phyloP scores from a whole-genome alignment of 2,888 invertebrate species.

The Antheraea assamensis region DNA sequence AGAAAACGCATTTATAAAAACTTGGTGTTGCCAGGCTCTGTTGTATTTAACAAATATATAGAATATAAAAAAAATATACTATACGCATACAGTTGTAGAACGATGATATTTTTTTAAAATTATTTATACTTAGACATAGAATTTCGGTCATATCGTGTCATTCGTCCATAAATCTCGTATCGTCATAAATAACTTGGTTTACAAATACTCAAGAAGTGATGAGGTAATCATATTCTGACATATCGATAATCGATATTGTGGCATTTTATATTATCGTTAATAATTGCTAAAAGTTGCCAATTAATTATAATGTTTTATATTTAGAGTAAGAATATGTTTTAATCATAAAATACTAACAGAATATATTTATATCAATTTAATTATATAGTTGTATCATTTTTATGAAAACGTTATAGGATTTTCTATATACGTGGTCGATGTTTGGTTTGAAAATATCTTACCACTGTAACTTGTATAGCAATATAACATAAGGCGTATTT shows the following conservation, averaged over 20 bases:
- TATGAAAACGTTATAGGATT: background rate
- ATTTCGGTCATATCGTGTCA: background rate
- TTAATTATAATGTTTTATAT: conserved; percentile 3
- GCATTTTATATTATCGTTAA: background rate
- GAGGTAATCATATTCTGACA: background rate
- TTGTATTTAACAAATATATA: no score
- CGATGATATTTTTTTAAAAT: no score
- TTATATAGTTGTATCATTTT: background rate
- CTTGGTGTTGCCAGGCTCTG: no score
- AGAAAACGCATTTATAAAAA: no score
- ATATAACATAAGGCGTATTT: background rate
- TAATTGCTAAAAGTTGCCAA: conserved; percentile 11
- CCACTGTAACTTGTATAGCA: background rate
- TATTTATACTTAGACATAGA: no score
- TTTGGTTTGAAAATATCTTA: background rate
- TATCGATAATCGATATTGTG: background rate
- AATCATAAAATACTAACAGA: background rate
- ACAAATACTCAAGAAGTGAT: background rate
- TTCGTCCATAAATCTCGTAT: background rate
- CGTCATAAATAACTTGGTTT: background rate
- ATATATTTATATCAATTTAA: background rate
- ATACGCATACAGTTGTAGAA: no score
- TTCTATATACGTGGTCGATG: background rate
- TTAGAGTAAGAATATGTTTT: background rate
- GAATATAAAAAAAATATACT: no score